Conservation (phyloP, 2,797 vertebrate species). For the Telmatherina bonti region DNA sequence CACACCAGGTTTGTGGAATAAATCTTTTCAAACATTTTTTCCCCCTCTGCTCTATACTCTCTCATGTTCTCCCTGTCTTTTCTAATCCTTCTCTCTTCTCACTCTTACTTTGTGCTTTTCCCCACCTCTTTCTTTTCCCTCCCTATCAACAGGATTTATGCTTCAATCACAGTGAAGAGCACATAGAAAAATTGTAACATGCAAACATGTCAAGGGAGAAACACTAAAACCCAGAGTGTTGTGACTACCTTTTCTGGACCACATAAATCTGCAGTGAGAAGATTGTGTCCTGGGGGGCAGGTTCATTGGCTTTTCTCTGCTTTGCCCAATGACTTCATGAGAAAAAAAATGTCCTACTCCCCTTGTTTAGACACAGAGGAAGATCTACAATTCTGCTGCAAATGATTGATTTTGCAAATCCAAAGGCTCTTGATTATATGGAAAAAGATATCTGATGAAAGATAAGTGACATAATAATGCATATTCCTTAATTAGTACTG, state of each 20-base stretch:
- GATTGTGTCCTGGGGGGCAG: constrained; percentile 2
- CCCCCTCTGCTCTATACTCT: constrained; percentile 8
- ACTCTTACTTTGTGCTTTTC: not conserved
- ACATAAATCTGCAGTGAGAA: constrained; percentile 22
- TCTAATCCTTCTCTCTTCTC: not conserved
- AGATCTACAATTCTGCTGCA: not conserved
- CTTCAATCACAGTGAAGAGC: too few relatives aligned
- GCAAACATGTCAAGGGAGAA: constrained; percentile 16
- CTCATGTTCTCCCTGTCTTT: constrained; percentile 7
- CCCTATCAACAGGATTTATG: constrained; percentile 35
- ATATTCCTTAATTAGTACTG: not conserved
- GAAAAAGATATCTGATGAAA: too few relatives aligned
- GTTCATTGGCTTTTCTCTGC: constrained; percentile 12
- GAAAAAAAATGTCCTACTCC: not conserved
- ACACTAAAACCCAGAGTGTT: constrained; percentile 2
- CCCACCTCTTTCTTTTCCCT: constrained; percentile 5
- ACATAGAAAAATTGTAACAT: constrained; percentile 24
- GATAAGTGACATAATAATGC: not conserved
- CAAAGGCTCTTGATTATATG: too few relatives aligned
- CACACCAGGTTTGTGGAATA: not conserved
- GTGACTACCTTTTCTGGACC: constrained; percentile 13
- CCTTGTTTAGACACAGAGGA: too few relatives aligned
- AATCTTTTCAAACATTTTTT: constrained; percentile 1
- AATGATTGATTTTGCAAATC: not conserved
- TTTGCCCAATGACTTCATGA: constrained; percentile 15